A percentile compares a stretch with the other conserved stretches of the same genome.
Conservation (phyloP, 2,113 vertebrate species). For the Malurus elegans region DNA sequence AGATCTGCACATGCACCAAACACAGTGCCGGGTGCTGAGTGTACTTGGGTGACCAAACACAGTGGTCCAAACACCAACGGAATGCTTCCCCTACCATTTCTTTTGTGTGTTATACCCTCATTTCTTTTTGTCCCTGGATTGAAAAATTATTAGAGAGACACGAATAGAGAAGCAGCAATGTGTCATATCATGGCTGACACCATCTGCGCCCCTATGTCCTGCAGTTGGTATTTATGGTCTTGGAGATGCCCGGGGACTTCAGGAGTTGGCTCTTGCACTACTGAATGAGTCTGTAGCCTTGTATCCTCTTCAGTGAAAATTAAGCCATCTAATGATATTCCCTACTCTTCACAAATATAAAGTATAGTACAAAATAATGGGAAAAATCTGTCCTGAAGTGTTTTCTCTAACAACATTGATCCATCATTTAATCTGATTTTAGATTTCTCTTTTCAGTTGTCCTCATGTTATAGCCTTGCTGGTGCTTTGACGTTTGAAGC, state of each 20-base stretch:
- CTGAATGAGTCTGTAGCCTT: rapidly evolving
- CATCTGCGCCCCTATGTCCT: neutral
- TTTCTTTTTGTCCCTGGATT: neutral
- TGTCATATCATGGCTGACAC: neutral
- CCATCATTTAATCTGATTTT: neutral
- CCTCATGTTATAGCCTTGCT: neutral
- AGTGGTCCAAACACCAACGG: neutral
- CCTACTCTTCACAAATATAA: neutral
- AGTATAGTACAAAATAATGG: neutral
- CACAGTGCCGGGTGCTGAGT: neutral
- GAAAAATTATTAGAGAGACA: neutral
- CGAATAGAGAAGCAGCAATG: neutral
- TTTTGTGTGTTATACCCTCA: rapidly evolving
- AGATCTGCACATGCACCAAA: neutral
- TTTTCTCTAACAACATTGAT: neutral
- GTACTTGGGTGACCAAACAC: neutral
- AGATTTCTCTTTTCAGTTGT: neutral
- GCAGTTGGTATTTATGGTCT: neutral
- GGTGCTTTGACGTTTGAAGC: neutral
- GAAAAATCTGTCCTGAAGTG: neutral
- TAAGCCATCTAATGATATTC: neutral
- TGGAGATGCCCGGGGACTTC: neutral
- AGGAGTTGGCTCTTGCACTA: neutral
- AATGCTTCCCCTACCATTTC: rapidly evolving
- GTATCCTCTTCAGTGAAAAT: neutral